Base-by-base conservation (phyloP, 2,888 invertebrate genomes). In the Tanaodytes sp. region DNA sequence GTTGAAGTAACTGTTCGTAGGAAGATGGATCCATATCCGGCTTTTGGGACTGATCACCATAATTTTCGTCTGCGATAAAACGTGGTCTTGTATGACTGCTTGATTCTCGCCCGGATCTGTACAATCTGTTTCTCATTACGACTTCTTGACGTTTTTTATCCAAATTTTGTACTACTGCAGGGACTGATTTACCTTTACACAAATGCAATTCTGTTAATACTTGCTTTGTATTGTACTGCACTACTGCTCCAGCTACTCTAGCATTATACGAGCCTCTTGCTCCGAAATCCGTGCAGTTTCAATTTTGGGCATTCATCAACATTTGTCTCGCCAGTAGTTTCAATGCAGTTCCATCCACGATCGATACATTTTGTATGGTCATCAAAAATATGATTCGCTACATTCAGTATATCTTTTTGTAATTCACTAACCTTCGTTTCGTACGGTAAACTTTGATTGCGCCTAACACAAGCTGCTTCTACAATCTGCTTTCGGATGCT, bases 351-450 rank as follows among this genome's bases (percentile, higher is more conserved):
- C 6, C 37, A 46, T 8, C 52, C 48, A 2, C 45, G 20, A 12
- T 30, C 4, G 2, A 11, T 3, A 16, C 61, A 70, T 0, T 4
- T 11, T 12, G 2, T 20, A 15, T 70, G 61, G 2, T 70, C 51
- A 12, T 61, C 65, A 61, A 71, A 62, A 2, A 61, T 30, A 20
- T 71, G 71, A 20, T 31, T 40, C 0, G 57, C 42, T 8, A 66
- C 23, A 49, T 63, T 71, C 31, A 62, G 19, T 15, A 66, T 52
- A 8, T 66, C 46, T n/a, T 45, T 39, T 12, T 46, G 39, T n/a
- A 64, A 37, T 12, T 57, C 18, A 0, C 4, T 8, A 14, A 23
- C 39, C 23, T 27, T 5, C 2, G 15, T 37, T 37, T 37, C 37
- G n/a, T 33, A 14, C 33, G n/a, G n/a, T n/a, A n/a, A n/a, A n/a